Base-by-base conservation (phyloP, 2,113 vertebrate genomes). In the Conger conger region DNA sequence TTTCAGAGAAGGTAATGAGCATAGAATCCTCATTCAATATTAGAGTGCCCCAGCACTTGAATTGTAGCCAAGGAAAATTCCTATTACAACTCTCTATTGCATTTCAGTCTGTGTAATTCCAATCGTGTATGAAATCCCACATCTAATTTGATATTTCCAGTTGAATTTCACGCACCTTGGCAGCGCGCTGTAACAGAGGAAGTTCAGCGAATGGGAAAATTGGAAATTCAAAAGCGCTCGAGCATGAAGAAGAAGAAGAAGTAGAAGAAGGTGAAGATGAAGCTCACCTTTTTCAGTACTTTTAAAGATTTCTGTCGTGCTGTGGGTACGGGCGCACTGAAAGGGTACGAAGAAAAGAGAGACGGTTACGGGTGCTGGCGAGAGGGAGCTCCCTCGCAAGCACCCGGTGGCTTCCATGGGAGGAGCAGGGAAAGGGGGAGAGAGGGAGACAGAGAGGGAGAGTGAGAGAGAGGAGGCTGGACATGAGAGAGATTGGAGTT, bases 401-500 rank as follows among this genome's bases (percentile, higher is more conserved):
- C n/a, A n/a, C 7, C 40, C 11, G 13, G 54, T 8, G 37, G 73
- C 68, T 36, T 79, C 37, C 37, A 50, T 18, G 53, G 76, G 53
- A 83, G 89, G 53, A 40, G 6, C 68, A 33, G 68, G 81, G 78
- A 84, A 86, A 83, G 86, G 88, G 90, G 84, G 88, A 90, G 86
- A 15, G 54, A 15, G 54, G 54, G 35, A 88, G 92, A 91, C 91
- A 92, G 53, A 78, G 45, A 83, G 89, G 50, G 60, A 18, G 16
- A 23, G 76, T 77, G 79, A 83, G 85, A 82, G 85, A 87, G 90
- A 83, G 88, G 79, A 90, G 86, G 27, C 6, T 17, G 27, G 89
- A 92, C 88, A 90, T 91, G 87, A 90, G 85, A 81, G 86, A 91
- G 88, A 91, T 92, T 90, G 86, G 88, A 84, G 80, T 33, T 93